Conservation (phyloP, 2,113 vertebrate species). For the Spea bombifrons region DNA sequence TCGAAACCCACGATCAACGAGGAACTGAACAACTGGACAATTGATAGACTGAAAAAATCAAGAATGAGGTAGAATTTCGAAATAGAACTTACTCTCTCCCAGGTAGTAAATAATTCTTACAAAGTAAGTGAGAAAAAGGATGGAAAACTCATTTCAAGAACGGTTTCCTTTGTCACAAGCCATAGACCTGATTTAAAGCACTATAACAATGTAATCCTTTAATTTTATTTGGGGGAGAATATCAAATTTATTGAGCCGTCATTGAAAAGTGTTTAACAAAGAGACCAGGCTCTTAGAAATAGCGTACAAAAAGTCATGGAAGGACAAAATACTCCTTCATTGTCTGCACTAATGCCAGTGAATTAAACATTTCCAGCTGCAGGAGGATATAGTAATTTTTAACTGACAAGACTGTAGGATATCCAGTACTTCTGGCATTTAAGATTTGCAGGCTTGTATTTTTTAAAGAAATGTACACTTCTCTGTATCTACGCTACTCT, state of each 20-base stretch:
- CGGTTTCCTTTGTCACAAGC: background rate
- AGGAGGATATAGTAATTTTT: conserved; percentile 57
- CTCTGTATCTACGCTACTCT: conserved; percentile 21
- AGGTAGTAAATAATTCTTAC: background rate
- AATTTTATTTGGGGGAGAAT: conserved; percentile 41
- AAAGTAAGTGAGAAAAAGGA: background rate
- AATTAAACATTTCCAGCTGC: conserved; percentile 48
- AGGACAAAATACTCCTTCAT: conserved; percentile 33
- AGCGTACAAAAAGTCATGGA: conserved; percentile 23
- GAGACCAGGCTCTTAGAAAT: conserved; percentile 1
- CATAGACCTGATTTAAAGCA: conserved; percentile 54
- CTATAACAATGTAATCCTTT: conserved; percentile 52
- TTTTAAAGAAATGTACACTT: conserved; percentile 29
- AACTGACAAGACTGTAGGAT: conserved; percentile 50
- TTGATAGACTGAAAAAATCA: conserved; percentile 31
- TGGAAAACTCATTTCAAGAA: background rate
- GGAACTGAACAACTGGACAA: conserved; percentile 11
- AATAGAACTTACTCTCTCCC: background rate
- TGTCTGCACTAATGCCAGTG: conserved; percentile 11
- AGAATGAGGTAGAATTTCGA: conserved; percentile 4
- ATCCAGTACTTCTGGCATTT: conserved; percentile 56
- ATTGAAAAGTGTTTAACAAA: conserved; percentile 10
- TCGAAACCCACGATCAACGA: conserved; percentile 4
- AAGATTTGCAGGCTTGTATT: conserved; percentile 49
- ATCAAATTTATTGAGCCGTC: conserved; percentile 58